Percentiles rank a stretch among this genome's conserved stretches.
Evolutionary conservation across 1,140 invertebrate species (phyloP).

Genomic region (Manduca sexta): DNA sequence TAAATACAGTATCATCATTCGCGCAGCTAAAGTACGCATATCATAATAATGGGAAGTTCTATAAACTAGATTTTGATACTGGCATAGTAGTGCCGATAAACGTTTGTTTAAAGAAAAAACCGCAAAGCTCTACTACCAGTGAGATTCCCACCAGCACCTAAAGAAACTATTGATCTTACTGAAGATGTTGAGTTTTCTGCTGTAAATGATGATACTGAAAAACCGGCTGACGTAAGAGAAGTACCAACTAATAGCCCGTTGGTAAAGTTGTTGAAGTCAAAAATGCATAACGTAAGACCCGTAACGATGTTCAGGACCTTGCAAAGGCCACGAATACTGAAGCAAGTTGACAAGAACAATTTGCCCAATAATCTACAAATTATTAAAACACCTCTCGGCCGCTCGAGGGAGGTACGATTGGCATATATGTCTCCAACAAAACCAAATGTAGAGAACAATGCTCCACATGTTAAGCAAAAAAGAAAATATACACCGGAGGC

Average conservation of each 20-base stretch:
- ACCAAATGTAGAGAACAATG: too few relatives aligned
- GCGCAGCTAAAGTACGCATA: conserved; percentile 39
- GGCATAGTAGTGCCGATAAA: conserved; percentile 36
- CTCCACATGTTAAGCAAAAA: neutral
- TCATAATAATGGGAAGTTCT: conserved; percentile 33
- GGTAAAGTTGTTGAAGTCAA: too few relatives aligned
- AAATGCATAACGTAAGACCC: too few relatives aligned
- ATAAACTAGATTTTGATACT: conserved; percentile 37
- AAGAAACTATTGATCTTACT: conserved; percentile 35
- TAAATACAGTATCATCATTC: conserved; percentile 28
- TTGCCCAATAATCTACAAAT: too few relatives aligned
- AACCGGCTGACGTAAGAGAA: neutral
- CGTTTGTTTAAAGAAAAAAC: conserved; percentile 30
- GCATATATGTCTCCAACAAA: too few relatives aligned
- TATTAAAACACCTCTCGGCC: too few relatives aligned
- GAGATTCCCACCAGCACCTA: conserved; percentile 6
- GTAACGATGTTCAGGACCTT: too few relatives aligned
- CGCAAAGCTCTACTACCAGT: neutral
- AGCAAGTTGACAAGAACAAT: too few relatives aligned
- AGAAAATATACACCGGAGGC: too few relatives aligned
- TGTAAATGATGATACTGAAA: conserved; percentile 3
- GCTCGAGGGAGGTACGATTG: too few relatives aligned
- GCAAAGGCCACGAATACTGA: too few relatives aligned
- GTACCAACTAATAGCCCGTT: too few relatives aligned
- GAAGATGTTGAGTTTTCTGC: conserved; percentile 24